Evolutionary conservation across 2,113 vertebrate species (phyloP).

Genomic region (Crotalus tigris): DNA sequence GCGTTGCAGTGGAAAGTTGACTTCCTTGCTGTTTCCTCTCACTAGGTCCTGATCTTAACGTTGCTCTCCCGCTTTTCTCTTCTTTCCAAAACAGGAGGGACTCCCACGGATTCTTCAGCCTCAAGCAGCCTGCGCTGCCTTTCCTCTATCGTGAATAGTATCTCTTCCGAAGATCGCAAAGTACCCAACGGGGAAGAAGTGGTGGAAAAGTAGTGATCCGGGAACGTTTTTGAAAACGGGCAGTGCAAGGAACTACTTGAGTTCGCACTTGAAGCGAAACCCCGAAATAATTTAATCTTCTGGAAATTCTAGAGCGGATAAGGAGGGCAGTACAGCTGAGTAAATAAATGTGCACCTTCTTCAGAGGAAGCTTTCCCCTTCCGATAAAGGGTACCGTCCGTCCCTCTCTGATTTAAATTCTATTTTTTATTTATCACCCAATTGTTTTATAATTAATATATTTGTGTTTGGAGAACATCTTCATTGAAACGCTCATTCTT

Average conservation of each 20-base stretch:
- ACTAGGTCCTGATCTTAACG: background rate
- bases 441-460: slow-evolving; percentile 41
- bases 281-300: slow-evolving; percentile 39
- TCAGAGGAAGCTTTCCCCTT: slow-evolving; percentile 27
- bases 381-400: background rate
- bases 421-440: slow-evolving; percentile 32
- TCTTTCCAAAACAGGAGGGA: slow-evolving; percentile 60
- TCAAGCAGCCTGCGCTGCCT: slow-evolving; percentile 91
- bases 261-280: slow-evolving; percentile 38
- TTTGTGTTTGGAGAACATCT: slow-evolving; percentile 39
- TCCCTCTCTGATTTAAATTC: background rate
- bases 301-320: slow-evolving; percentile 26
- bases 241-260: slow-evolving; percentile 15
- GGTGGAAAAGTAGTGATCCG: slow-evolving; percentile 68
- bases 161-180: slow-evolving; percentile 84
- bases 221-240: background rate
- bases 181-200: slow-evolving; percentile 66
- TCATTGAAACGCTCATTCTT: slow-evolving; percentile 70
- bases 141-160: slow-evolving; percentile 97
- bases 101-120: slow-evolving; percentile 76
- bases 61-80: background rate
- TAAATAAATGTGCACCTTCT: slow-evolving; percentile 18
- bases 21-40: background rate
- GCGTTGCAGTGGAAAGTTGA: background rate
- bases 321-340: slow-evolving; percentile 15